Evolutionary conservation across 37 sponge, comb jelly and placozoan species (phyloP).

Genomic region (Amphimedon queenslandica): DNA sequence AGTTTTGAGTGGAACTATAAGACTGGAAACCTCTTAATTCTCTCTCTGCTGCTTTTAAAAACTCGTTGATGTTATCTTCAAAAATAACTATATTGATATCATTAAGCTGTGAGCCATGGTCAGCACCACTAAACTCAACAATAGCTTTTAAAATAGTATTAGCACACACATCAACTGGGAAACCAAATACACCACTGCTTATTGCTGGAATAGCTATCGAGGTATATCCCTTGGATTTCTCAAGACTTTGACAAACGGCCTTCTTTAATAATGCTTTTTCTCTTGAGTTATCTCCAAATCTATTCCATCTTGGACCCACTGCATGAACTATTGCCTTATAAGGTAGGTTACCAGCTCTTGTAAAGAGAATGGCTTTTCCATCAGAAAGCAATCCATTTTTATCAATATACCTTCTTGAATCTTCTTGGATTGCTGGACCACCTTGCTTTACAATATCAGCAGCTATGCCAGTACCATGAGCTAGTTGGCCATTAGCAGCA

Average conservation of each 20-base stretch:
- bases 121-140: conserved; percentile 8
- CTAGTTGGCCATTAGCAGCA: conserved; percentile 62
- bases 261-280: conserved; percentile 10
- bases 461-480: conserved; percentile 66
- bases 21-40: not conserved
- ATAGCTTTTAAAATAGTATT: conserved; percentile 20
- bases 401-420: conserved; percentile 14
- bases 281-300: conserved; percentile 2
- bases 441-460: conserved; percentile 44
- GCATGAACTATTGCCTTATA: conserved; percentile 68
- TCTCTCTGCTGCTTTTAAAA: conserved; percentile 11
- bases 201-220: conserved; percentile 66
- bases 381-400: conserved; percentile 20
- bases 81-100: conserved; percentile 38
- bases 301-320: conserved; percentile 52
- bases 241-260: conserved; percentile 11
- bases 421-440: conserved; percentile 49
- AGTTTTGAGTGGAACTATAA: not conserved
- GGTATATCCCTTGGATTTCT: conserved; percentile 9
- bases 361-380: conserved; percentile 45
- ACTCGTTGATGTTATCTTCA: not conserved
- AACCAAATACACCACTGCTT: conserved; percentile 65
- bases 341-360: conserved; percentile 42
- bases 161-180: conserved; percentile 51
- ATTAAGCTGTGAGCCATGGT: not conserved